Conservation (phyloP, 2,797 vertebrate species). For the Phyllotis vaccarum region DNA sequence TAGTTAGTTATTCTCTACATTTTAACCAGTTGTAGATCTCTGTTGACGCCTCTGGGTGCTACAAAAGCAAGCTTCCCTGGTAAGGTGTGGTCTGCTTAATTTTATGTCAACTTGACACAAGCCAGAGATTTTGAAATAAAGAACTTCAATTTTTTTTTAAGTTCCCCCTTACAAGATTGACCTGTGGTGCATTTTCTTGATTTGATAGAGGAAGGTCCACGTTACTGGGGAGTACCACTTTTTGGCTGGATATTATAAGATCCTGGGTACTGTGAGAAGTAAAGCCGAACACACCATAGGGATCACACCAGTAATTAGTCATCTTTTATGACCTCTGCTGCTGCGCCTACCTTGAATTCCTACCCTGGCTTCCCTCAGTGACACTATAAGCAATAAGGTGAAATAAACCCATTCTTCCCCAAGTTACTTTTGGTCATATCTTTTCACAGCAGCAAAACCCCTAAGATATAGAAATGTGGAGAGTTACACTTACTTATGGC, state of each 20-base stretch:
- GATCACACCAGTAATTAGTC: background rate
- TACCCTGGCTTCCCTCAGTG: background rate
- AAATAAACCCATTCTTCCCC: background rate
- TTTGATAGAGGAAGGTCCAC: background rate
- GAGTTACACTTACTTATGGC: background rate
- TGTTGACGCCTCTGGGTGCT: background rate
- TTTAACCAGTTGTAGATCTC: background rate
- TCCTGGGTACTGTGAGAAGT: background rate
- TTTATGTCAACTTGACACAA: constrained; percentile 24
- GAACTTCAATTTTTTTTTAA: background rate
- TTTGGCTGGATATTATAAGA: background rate
- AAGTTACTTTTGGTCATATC: background rate
- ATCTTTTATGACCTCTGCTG: background rate
- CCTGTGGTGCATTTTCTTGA: background rate
- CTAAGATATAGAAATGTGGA: background rate
- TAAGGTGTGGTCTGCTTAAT: background rate
- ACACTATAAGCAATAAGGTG: background rate
- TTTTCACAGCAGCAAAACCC: background rate
- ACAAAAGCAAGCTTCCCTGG: background rate
- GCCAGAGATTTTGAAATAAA: background rate
- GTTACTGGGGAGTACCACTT: background rate
- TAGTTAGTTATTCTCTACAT: background rate
- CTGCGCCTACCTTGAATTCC: background rate
- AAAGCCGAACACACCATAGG: background rate
- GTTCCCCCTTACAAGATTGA: background rate